Evolutionary conservation across 2,888 invertebrate genomes (phyloP), one percentile per base, ranked within the genome.

Genomic region (Synanthedon tipuliformis): DNA sequence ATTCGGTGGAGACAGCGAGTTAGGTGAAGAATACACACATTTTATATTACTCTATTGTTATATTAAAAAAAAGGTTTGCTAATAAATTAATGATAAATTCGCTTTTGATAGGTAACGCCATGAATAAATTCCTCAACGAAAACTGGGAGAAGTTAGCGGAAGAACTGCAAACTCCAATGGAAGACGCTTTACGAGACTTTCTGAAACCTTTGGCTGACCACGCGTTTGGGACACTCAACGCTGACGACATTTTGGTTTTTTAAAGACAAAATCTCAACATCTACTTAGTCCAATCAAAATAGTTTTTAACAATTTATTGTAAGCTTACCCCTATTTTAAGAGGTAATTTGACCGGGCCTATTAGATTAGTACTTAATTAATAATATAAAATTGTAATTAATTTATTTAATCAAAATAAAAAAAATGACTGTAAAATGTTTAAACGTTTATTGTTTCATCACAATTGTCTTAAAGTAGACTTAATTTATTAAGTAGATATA

Each of bases 61-160:
- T 41, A 5, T n/a, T 41, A n/a, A 41, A 5, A n/a, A 41, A 4
- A 13, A 2, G 41, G 45, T 13, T 45, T n/a, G 12, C 4, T 34
- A 34, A 34, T 8, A 34, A 34, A 34, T 10, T 10, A 8, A 34
- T 10, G 8, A 34, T 10, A 8, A 34, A 34, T 34, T 10, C 34
- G 10, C 8, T 34, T 34, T 34, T 34, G 7, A 45, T 68, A 88
- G 93, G 93, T 34, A 87, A 90, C 16, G 89, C 92, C 2, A 92
- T 94, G 92, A 94, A 94, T 71, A 74, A 89, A 40, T 94, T 94
- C 69, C 73, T 95, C 18, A 94, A 94, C 66, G 92, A 94, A 50
- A 94, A 94, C 69, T 94, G 94, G 94, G 88, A 90, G 62, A 89
- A 88, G 40, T 85, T 95, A 1, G 88, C 91, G 0, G 90, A 89